Base-by-base conservation (phyloP, 2,888 invertebrate species). In the Bombylius major region DNA sequence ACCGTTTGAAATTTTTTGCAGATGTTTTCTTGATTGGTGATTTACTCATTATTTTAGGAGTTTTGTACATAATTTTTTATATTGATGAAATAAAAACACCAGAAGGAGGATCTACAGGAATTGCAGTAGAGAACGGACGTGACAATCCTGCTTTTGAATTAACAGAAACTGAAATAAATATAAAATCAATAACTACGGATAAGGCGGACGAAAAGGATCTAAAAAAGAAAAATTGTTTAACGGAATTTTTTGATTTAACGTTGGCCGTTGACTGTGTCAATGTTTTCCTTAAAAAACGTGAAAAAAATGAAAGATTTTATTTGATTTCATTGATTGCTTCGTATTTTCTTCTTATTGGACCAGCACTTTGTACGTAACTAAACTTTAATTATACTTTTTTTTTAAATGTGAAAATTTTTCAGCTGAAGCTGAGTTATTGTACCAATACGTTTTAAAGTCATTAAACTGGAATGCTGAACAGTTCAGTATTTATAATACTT, bases 381-480 rank as follows among this genome's bases (percentile, higher is more conserved):
- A 11, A 1, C 5, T 42, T 42, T 11, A 11, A 11, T 42, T 42
- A 11, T 42, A 4, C 1, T 5, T 4, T 11, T 42, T 5, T 42
- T 42, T 42, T 2, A 23, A 11, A 42, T 13, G 42, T 33, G 45
- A 13, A 52, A 36, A 34, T 46, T 8, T 47, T 58, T 5, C 50
- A 64, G 69, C 65, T 36, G 75, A 75, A 58, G 66, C 63, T 23
- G 74, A 73, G 52, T 72, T 70, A 53, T 68, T 68, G 65, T 73
- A 71, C 57, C 67, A 67, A 9, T 75, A 68, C 57, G 65, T 68
- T 0, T 58, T 73, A 8, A 67, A 68, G 46, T 66, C 69, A 49
- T 60, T 75, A 4, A 72, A 67, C 53, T 74, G 73, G 73, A 70
- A 71, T 58, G 75, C 71, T 50, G 69, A 70, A 53, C 65, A 69